Evolutionary conservation across 2,888 invertebrate species (phyloP).

Genomic region (Ennomos erosarius): DNA sequence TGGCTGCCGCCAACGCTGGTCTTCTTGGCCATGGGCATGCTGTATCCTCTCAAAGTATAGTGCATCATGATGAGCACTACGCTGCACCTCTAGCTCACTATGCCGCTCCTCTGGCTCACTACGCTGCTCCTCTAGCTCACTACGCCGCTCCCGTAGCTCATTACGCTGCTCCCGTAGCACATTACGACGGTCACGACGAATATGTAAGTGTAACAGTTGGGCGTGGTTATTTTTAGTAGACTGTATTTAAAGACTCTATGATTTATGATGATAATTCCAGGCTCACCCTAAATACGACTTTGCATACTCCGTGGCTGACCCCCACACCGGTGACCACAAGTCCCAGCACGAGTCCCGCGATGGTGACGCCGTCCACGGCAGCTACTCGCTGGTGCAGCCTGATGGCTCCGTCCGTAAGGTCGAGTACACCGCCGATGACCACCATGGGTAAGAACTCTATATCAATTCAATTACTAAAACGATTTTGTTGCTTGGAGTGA

Average conservation of each 20-base stretch:
- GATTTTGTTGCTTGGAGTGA: too few relatives aligned
- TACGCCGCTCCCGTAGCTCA: conserved; percentile 55
- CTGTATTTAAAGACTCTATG: too few relatives aligned
- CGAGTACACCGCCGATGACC: conserved; percentile 79
- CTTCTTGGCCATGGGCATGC: conserved; percentile 64
- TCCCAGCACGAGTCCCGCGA: conserved; percentile 81
- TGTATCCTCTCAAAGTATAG: conserved; percentile 67
- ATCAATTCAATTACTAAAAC: too few relatives aligned
- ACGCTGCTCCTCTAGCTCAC: conserved; percentile 48
- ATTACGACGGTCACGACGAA: conserved; percentile 47
- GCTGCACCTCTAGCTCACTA: conserved; percentile 55
- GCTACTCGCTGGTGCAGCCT: conserved; percentile 85
- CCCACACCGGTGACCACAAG: conserved; percentile 85
- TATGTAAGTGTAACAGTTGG: conserved; percentile 57
- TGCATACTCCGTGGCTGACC: conserved; percentile 82
- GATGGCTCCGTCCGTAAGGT: conserved; percentile 83
- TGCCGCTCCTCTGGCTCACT: conserved; percentile 46
- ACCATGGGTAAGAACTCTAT: conserved; percentile 69
- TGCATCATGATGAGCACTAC: conserved; percentile 64
- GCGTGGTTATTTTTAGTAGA: too few relatives aligned
- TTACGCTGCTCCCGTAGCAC: conserved; percentile 41
- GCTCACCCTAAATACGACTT: conserved; percentile 75
- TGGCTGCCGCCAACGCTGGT: conserved; percentile 79
- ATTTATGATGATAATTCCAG: conserved; percentile 41
- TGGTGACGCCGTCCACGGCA: conserved; percentile 84